A percentile compares a stretch with the other conserved stretches of the same genome.
Evolutionary conservation across 2,113 vertebrate genomes (phyloP).

Genomic region (zebrafish (Danio rerio)): DNA sequence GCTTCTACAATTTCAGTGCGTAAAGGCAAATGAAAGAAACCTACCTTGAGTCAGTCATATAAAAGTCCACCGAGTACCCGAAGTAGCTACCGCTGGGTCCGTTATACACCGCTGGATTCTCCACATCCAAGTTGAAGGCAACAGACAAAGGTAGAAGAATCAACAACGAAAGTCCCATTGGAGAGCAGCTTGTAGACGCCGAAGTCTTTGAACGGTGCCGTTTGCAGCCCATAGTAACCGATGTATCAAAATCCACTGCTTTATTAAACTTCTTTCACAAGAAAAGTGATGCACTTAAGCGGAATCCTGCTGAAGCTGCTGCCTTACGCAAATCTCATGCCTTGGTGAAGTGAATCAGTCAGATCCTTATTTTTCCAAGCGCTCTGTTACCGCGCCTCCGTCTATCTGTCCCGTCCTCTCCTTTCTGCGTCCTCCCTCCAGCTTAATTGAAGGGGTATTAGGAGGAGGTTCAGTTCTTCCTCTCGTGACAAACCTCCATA

Average conservation of each 20-base stretch:
- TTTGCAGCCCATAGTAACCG: constrained; percentile 65
- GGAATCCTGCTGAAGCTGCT: constrained; percentile 21
- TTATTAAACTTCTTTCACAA: constrained; percentile 30
- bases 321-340: constrained; percentile 65
- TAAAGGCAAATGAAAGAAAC: constrained; percentile 43
- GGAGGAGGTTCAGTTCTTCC: constrained; percentile 73
- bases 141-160: constrained; percentile 66
- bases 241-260: constrained; percentile 51
- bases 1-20: neutral
- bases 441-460: constrained; percentile 64
- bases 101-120: constrained; percentile 79
- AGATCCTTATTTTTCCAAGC: constrained; percentile 53
- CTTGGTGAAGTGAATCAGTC: constrained; percentile 42
- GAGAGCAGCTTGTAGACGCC: constrained; percentile 58
- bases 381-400: constrained; percentile 63
- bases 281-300: constrained; percentile 9
- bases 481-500: constrained; percentile 64
- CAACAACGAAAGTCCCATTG: constrained; percentile 61
- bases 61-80: constrained; percentile 91
- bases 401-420: constrained; percentile 13
- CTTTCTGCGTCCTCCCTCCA: constrained; percentile 58
- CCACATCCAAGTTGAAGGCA: constrained; percentile 86
- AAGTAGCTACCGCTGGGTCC: constrained; percentile 86
- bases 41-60: constrained; percentile 84
- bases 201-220: constrained; percentile 63